Base-by-base conservation (phyloP, 2,888 invertebrate species). In the Dusona sp. region DNA sequence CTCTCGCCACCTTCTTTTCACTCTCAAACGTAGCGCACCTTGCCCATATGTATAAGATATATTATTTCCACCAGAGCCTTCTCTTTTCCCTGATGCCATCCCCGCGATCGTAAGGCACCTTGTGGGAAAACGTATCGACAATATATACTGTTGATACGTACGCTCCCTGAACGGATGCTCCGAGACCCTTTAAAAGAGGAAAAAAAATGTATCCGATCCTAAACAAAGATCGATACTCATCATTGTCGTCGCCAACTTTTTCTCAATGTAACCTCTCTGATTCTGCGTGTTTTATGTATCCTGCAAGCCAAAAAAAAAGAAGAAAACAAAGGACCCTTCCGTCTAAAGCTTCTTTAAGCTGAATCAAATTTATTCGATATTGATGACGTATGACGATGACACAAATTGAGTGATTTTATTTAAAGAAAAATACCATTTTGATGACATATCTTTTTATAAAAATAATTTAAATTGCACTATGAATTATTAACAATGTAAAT, bases 121-220 rank as follows among this genome's bases (percentile, higher is more conserved):
- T 93, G 93, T 93, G 93, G 93, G 93, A 93, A 92, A 92, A 86
- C 86, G 19, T 73, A 87, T 81, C 79, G 82, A 57, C 57, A 65
- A 61, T 73, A 38, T 13, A 65, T 16, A 16, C 70, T 3, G 57
- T 75, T 51, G 54, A 87, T 83, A 64, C 33, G 54, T 79, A 61
- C n/a, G 65, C 51, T 78, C 68, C 54, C 65, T 25, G 36, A 74
- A 45, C 86, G 84, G 86, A 84, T 78, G 84, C 74, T 77, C 11
- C 70, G 42, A 68, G 36, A 48, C 36, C 45, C 70, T 33, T 33
- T 22, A 16, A 9, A 19, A 45, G 19, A 54, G 29, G 33, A 77
- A 75, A 80, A 80, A 79, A 72, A 68, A 74, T 68, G 81, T 86
- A 81, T 86, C 80, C 84, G 80, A 73, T 78, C 74, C 81, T 84